phyloP scores from a whole-genome alignment of 2,113 vertebrate species.

The Lophius piscatorius region DNA sequence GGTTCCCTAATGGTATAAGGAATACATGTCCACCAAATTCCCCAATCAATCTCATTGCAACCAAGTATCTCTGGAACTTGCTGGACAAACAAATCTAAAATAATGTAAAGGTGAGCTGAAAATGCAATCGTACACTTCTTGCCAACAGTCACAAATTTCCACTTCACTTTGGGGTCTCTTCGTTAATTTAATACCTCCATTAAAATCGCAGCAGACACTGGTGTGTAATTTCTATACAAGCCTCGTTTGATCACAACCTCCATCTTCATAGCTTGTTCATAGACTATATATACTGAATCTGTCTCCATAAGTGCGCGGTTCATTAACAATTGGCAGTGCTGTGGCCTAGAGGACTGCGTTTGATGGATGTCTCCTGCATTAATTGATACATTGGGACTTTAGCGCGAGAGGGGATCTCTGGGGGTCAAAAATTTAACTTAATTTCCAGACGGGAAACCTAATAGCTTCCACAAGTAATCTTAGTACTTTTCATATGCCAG shows the following conservation, averaged over 20 bases:
- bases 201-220: neutral
- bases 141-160: slow-evolving; percentile 44
- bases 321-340: slow-evolving; percentile 20
- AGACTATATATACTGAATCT: neutral
- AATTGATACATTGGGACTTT: slow-evolving; percentile 41
- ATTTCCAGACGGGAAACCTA: slow-evolving; percentile 40
- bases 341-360: neutral
- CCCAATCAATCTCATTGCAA: too few relatives aligned
- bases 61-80: too few relatives aligned
- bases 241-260: slow-evolving; percentile 19
- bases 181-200: slow-evolving; percentile 36
- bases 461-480: slow-evolving; percentile 38
- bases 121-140: slow-evolving; percentile 19
- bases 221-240: neutral
- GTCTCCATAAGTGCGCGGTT: slow-evolving; percentile 22
- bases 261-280: slow-evolving; percentile 6
- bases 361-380: slow-evolving; percentile 40
- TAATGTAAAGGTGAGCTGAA: too few relatives aligned
- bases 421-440: slow-evolving; percentile 48
- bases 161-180: slow-evolving; percentile 37
- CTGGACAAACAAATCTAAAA: too few relatives aligned
- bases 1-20: too few relatives aligned
- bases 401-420: slow-evolving; percentile 1
- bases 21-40: too few relatives aligned
- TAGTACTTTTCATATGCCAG: slow-evolving; percentile 31